Conservation (phyloP, 2,113 vertebrate species). For the Chamaea fasciata region DNA sequence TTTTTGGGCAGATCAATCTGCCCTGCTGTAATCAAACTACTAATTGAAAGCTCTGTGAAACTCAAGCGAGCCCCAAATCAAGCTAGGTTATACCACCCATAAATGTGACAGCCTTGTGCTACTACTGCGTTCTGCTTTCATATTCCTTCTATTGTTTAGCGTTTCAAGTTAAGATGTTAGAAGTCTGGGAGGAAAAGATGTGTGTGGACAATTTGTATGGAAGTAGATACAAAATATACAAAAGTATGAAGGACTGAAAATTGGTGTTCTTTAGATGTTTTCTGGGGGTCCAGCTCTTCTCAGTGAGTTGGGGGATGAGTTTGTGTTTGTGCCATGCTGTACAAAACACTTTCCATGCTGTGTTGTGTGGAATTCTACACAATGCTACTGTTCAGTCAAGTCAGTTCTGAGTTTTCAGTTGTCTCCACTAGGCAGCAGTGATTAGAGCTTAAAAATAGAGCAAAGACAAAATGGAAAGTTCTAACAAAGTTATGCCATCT, state of each 20-base stretch:
- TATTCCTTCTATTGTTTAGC: neutral
- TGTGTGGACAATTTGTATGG: neutral
- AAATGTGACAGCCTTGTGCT: neutral
- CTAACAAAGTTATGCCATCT: neutral
- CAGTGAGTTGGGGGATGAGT: neutral
- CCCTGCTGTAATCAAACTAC: neutral
- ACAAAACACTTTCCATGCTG: neutral
- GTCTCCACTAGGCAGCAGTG: constrained; percentile 13
- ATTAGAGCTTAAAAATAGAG: neutral
- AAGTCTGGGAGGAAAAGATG: neutral
- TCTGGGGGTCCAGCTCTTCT: neutral
- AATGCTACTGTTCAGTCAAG: neutral
- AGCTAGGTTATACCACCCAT: neutral
- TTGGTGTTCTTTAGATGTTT: fast-evolving
- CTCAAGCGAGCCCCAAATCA: neutral
- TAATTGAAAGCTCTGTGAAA: neutral
- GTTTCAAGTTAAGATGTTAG: neutral
- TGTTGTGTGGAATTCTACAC: too few relatives aligned
- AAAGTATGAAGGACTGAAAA: neutral
- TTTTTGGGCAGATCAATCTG: neutral
- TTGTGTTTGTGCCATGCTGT: neutral
- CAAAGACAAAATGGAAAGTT: neutral
- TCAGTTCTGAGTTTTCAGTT: neutral
- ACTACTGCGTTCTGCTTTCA: neutral
- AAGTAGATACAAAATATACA: neutral